Evolutionary conservation across 2,888 invertebrate species (phyloP).

Genomic region (Lumbricus terrestris): DNA sequence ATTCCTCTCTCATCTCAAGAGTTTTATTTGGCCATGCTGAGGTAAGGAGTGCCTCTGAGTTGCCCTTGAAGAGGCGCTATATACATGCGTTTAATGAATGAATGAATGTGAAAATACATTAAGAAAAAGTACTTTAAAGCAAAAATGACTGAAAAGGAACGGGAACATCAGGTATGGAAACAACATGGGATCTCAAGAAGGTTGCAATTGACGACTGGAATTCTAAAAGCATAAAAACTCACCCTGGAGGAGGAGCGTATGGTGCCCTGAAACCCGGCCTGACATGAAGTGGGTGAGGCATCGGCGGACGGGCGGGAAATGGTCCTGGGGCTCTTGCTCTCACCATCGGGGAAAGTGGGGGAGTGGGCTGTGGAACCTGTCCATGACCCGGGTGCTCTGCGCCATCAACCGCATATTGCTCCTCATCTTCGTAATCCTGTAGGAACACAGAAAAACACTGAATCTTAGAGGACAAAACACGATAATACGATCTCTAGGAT

Average conservation of each 20-base stretch:
- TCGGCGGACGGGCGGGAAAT: background rate
- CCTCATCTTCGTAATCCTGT: background rate
- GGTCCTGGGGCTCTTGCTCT: background rate
- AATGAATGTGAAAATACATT: no score
- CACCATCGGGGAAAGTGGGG: background rate
- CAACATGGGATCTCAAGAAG: background rate
- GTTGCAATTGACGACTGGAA: no score
- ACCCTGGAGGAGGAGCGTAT: background rate
- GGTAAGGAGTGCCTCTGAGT: no score
- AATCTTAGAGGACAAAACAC: background rate
- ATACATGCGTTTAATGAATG: no score
- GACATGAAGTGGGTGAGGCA: background rate
- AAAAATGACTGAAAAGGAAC: background rate
- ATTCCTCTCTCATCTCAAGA: no score
- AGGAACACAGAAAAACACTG: background rate
- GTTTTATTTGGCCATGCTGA: no score
- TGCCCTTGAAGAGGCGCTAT: no score
- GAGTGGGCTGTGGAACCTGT: background rate
- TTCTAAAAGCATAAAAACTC: background rate
- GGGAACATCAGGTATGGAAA: background rate
- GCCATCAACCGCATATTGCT: background rate
- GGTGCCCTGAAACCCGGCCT: background rate
- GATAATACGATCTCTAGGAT: background rate
- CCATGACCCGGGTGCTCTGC: background rate
- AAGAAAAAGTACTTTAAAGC: background rate